A percentile compares a stretch with the other conserved stretches of the same genome.
Conservation (phyloP, 1,140 invertebrate species). For the Conus betulinus region DNA sequence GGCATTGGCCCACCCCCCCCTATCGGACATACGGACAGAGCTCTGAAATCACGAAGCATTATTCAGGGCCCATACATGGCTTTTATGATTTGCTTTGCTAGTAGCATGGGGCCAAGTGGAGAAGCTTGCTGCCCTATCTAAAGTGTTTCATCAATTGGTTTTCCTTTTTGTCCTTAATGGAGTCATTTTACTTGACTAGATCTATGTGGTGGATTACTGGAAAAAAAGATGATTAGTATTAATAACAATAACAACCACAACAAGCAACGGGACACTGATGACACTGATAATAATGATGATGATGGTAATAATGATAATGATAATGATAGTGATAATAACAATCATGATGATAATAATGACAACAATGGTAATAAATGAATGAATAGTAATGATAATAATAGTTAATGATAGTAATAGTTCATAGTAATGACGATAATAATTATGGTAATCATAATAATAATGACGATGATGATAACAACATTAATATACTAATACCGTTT, state of each 20-base stretch:
- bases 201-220: too few relatives aligned
- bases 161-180: too few relatives aligned
- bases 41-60: too few relatives aligned
- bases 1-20: too few relatives aligned
- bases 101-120: too few relatives aligned
- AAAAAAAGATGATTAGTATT: neutral
- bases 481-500: neutral
- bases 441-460: neutral
- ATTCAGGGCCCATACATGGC: too few relatives aligned
- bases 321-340: neutral
- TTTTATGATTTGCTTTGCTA: too few relatives aligned
- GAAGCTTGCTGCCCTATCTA: too few relatives aligned
- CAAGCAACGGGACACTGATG: neutral
- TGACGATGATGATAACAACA: neutral
- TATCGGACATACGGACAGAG: too few relatives aligned
- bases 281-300: neutral
- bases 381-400: neutral
- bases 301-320: neutral
- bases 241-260: neutral
- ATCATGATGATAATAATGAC: neutral
- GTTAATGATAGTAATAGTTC: neutral
- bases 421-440: neutral
- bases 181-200: too few relatives aligned
- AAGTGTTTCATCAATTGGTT: too few relatives aligned
- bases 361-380: neutral